Percentiles rank a stretch among this genome's conserved stretches.
Evolutionary conservation across 1,140 invertebrate species (phyloP).

Genomic region (Idris sp.): DNA sequence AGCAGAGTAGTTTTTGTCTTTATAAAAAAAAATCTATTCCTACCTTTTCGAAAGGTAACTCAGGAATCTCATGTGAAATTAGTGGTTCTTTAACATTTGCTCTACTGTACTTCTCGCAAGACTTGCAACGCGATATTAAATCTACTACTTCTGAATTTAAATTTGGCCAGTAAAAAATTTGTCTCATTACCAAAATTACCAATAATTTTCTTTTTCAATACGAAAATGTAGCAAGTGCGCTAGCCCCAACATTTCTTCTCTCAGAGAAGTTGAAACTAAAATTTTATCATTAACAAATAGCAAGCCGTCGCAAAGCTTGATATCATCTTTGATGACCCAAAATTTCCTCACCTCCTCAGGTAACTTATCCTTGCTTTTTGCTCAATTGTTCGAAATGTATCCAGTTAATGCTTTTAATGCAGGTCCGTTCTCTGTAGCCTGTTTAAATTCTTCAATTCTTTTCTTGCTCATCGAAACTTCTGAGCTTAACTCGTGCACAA

Average conservation of each 20-base stretch:
- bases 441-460: no score
- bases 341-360: no score
- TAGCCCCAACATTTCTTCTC: slow-evolving; percentile 64
- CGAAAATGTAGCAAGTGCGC: slow-evolving; percentile 69
- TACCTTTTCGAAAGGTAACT: slow-evolving; percentile 62
- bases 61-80: slow-evolving; percentile 58
- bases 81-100: slow-evolving; percentile 64
- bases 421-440: no score
- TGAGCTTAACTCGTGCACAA: no score
- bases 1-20: slow-evolving; percentile 6
- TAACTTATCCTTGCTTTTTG: no score
- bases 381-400: no score
- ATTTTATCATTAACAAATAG: slow-evolving; percentile 64
- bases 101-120: slow-evolving; percentile 64
- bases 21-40: slow-evolving; percentile 60
- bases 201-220: slow-evolving; percentile 61
- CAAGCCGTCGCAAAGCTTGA: slow-evolving; percentile 62
- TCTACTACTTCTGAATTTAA: slow-evolving; percentile 68
- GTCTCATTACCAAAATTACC: no score
- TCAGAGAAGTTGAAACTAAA: slow-evolving; percentile 64
- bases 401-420: no score
- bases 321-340: no score
- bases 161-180: slow-evolving; percentile 70
- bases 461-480: no score
- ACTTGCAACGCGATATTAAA: slow-evolving; percentile 55